Base-by-base conservation (phyloP, 1,140 invertebrate genomes). In the Reticulitermes speratus region DNA sequence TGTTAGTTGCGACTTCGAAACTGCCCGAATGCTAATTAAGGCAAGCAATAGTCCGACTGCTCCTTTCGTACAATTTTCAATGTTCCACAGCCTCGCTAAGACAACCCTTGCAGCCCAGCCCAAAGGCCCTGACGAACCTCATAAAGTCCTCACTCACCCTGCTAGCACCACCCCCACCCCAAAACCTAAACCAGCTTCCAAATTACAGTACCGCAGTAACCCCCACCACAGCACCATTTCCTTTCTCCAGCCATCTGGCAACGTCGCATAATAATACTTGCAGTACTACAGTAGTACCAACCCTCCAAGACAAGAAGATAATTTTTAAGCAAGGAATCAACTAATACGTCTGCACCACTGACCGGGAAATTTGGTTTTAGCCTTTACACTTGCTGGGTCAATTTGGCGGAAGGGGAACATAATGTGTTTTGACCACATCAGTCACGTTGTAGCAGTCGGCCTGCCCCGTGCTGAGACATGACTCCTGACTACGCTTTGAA, bases 241-340 rank as follows among this genome's bases (percentile, higher is more conserved):
- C 16, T 45, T 32, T 84, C 83, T 30, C 83, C 83, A 69, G 16
- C 85, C 86, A 86, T 83, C 82, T 86, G 86, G 86, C 86, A 86
- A 86, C 86, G 55, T 84, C 52, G 86, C 86, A 86, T 84, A 86
- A 59, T 83, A 83, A 83, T 84, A 82, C 86, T 83, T 48, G 45
- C 83, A 45, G 45, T 84, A 84, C 83, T 16, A 25, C 83, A 52
- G 19, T 52, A 52, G 23, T 84, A 45, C 83, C 83, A 84, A 84
- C 44, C n/a, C 30, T 30, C n/a, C n/a, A 30, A 30, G 65, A 75
- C 65, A 75, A 25, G n/a, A n/a, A n/a, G 65, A 75, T 30, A 38
- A 30, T 75, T 75, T 75, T 7, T 8, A 30, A 0, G 25, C 65
- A 75, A n/a, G 65, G n/a, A 30, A 75, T 0, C 9, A 75, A 75